phyloP scores from a whole-genome alignment of 2,888 invertebrate genomes.

The Lissonota sp. region DNA sequence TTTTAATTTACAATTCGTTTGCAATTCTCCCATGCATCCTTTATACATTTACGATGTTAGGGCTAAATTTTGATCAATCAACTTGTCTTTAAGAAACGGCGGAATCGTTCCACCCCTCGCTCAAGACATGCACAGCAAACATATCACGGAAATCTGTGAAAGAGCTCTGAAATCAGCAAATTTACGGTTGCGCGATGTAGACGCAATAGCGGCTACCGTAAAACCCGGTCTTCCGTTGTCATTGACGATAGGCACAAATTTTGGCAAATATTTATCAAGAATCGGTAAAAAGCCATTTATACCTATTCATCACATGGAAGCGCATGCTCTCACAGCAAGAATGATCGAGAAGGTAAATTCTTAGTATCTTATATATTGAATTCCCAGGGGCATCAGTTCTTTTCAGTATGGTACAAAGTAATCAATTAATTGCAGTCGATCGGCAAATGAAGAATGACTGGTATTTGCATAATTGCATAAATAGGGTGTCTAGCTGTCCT shows the following conservation, averaged over 20 bases:
- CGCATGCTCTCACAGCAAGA: slow-evolving; percentile 96
- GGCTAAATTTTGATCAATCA: no score
- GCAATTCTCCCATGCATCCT: no score
- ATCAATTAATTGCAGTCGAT: neutral
- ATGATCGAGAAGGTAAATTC: slow-evolving; percentile 87
- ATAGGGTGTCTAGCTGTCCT: no score
- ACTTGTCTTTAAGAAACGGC: slow-evolving; percentile 87
- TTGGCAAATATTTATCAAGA: slow-evolving; percentile 91
- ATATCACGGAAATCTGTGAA: slow-evolving; percentile 91
- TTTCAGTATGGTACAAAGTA: no score
- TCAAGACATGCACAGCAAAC: slow-evolving; percentile 90
- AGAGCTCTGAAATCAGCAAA: slow-evolving; percentile 87
- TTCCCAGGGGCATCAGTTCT: no score
- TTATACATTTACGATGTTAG: no score
- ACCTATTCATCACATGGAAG: slow-evolving; percentile 99
- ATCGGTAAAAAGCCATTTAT: slow-evolving; percentile 91
- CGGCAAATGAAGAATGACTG: neutral
- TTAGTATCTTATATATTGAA: no score
- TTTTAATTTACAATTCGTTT: no score
- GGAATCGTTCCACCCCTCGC: slow-evolving; percentile 97
- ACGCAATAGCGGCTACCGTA: slow-evolving; percentile 96
- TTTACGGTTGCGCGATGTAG: slow-evolving; percentile 87
- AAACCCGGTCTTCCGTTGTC: slow-evolving; percentile 94
- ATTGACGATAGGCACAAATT: slow-evolving; percentile 91
- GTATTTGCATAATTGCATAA: no score